Percentiles rank a stretch among this genome's conserved stretches.
These are phyloP conservation scores for Keiferia lycopersicella DNA, from an alignment of 2,888 invertebrate genomes.

Conservation along the genomic window DNA sequence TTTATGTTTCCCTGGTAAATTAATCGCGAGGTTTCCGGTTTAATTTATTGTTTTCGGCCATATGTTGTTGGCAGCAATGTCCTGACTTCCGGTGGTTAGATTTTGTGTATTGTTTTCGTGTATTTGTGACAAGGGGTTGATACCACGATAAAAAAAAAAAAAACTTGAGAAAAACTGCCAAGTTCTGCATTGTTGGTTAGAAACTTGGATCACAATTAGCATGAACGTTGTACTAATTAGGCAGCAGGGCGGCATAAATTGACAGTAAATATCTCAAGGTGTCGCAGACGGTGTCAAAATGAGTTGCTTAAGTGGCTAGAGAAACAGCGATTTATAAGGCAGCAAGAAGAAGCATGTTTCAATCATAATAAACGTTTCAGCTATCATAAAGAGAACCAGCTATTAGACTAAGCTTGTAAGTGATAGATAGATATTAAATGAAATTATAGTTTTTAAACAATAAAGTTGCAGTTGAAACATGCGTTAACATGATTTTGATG, in stretches of 20 bases:
- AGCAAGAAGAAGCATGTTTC: background rate
- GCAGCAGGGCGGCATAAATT: constrained; percentile 59
- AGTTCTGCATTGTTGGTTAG: background rate
- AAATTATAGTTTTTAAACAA: no score
- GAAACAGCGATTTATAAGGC: constrained; percentile 6
- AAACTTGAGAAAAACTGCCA: background rate
- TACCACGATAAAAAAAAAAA: background rate
- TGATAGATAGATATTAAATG: no score
- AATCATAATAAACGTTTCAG: background rate
- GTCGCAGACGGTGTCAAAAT: constrained; percentile 66
- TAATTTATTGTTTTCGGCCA: constrained; percentile 27
- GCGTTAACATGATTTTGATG: no score
- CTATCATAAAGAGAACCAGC: background rate
- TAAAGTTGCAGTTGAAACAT: no score
- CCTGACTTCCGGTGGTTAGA: constrained; percentile 17
- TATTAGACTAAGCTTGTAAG: no score
- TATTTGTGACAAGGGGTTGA: constrained; percentile 2
- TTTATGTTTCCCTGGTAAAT: constrained; percentile 48
- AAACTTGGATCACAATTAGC: background rate
- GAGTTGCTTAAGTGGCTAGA: constrained; percentile 34
- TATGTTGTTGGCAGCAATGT: constrained; percentile 22
- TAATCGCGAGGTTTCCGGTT: constrained; percentile 34
- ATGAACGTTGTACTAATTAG: constrained; percentile 48
- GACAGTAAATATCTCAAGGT: constrained; percentile 63
- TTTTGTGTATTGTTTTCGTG: background rate